Evolutionary conservation across 1,140 invertebrate species (phyloP), one percentile per base, ranked within the genome.

Genomic region (Propsilocerus akamusi): DNA sequence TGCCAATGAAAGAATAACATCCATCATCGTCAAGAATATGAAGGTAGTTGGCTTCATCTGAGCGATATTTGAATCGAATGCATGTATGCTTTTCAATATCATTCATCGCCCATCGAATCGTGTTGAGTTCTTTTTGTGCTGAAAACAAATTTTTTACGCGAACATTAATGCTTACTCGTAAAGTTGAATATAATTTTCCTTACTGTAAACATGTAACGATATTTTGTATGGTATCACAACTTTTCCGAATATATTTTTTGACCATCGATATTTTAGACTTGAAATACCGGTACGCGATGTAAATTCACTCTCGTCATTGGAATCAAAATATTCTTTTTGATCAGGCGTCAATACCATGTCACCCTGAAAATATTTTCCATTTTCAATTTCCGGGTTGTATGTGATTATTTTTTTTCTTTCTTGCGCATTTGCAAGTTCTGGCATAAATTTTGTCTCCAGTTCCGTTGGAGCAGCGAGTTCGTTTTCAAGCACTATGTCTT

Each of bases 1-100:
- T 68, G 0, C 84, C 85, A 3, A 88, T 77, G 54, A 73, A 77
- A 7, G 82, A 84, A 81, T 83, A 89, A 59, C 87, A 91, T 3
- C 87, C 86, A 1, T 75, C 75, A 14, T 74, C 74, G 2, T 67
- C 65, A 78, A 78, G 8, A 69, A 67, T 55, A 70, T 61, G 25
- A 82, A 80, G 28, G 72, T 59, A 7, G 68, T 60, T 24, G 26
- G 1, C 4, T 22, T 22, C 26, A 23, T 28, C 1, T 8, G 17
- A 30, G 20, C 28, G 23, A 5, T 3, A 3, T 24, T 30, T 2
- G 6, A 30, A 48, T 25, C 11, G 12, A 2, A 46, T 22, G 17
- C 26, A 47, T 26, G 22, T 41, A 25, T 14, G 11, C 8, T 5
- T 2, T 17, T 46, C 22, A 3, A 30, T 11, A 48, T 28, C 37